Conservation (phyloP, 2,797 vertebrate species). For the Thaleichthys pacificus region DNA sequence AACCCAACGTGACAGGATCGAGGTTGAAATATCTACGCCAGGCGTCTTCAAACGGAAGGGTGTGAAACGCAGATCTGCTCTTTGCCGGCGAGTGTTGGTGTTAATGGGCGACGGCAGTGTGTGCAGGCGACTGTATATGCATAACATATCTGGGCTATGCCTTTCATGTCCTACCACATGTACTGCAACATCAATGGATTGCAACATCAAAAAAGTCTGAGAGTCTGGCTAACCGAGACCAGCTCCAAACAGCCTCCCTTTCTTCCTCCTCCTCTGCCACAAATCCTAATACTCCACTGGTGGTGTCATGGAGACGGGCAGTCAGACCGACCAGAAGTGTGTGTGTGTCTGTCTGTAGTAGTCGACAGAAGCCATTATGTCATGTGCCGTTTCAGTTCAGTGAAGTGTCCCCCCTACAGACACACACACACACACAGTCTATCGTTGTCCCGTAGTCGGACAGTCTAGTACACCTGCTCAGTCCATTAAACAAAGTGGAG, state of each 20-base stretch:
- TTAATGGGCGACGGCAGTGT: neutral
- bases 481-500: no score
- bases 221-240: neutral
- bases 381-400: neutral
- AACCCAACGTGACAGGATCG: neutral
- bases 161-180: conserved; percentile 4
- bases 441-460: conserved; percentile 15
- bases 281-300: conserved; percentile 4
- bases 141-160: neutral
- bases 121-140: neutral
- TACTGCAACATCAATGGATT: conserved; percentile 8
- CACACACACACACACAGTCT: conserved; percentile 58
- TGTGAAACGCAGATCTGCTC: no score
- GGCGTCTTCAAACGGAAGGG: no score
- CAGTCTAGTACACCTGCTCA: neutral
- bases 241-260: conserved; percentile 2
- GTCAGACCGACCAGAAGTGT: neutral
- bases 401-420: conserved; percentile 9
- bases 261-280: neutral
- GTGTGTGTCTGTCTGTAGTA: neutral
- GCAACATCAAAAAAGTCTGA: neutral
- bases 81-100: neutral
- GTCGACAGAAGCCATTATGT: neutral
- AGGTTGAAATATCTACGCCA: neutral
- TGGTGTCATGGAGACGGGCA: neutral